Percentiles rank a stretch among this genome's conserved stretches.
These are phyloP conservation scores for Bombus superbus DNA, from an alignment of 1,140 invertebrate species.

Conservation along the genomic window DNA sequence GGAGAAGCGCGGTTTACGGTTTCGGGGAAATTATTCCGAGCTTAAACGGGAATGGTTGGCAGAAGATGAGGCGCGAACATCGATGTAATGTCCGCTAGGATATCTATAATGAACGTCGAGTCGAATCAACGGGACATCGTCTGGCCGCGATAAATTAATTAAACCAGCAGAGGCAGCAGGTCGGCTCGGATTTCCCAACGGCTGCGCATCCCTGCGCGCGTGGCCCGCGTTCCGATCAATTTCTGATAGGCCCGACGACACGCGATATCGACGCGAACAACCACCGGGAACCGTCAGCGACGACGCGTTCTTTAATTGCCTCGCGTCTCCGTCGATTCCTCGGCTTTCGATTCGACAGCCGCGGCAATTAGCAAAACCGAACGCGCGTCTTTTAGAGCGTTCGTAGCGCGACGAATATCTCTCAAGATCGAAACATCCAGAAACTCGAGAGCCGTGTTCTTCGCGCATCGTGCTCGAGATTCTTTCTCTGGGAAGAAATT, in stretches of 20 bases:
- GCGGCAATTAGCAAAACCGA: no score
- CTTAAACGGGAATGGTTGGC: neutral
- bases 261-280: slow-evolving; percentile 5
- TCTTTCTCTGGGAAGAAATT: no score
- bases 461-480: no score
- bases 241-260: slow-evolving; percentile 28
- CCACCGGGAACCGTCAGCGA: neutral
- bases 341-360: neutral
- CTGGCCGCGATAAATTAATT: slow-evolving; percentile 71
- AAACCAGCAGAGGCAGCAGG: slow-evolving; percentile 41
- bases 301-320: neutral
- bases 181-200: slow-evolving; percentile 33
- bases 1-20: neutral
- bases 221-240: slow-evolving; percentile 36
- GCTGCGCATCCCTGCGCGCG: slow-evolving; percentile 11
- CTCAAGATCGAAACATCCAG: no score
- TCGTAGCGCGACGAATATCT: no score
- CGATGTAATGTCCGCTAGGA: slow-evolving; percentile 56
- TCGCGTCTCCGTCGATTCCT: neutral
- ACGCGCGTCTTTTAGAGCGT: no score
- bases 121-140: slow-evolving; percentile 67
- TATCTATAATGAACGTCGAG: slow-evolving; percentile 68
- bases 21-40: neutral
- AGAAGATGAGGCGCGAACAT: slow-evolving; percentile 36
- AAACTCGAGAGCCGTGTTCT: no score